Base-by-base conservation (phyloP, 53 echinoderm and acorn worm genomes). In the Paracentrotus lividus region DNA sequence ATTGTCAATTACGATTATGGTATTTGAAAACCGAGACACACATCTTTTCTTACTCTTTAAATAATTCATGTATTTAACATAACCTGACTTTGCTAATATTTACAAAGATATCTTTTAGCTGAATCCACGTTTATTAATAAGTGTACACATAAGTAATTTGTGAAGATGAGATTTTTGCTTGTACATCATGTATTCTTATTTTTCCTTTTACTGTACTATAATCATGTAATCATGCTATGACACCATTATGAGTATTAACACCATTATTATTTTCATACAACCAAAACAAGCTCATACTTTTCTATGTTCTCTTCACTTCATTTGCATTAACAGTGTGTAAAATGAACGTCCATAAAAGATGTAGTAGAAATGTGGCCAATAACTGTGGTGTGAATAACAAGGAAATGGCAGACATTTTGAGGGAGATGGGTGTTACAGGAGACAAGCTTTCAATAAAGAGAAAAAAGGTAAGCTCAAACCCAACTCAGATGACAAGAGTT, bases 271-370 rank as follows among this genome's bases (percentile, higher is more conserved):
- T n/a, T n/a, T n/a, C n/a, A n/a, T n/a, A n/a, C n/a, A n/a, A n/a
- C n/a, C n/a, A n/a, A n/a, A n/a, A n/a, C n/a, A n/a, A n/a, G n/a
- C n/a, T n/a, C n/a, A n/a, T n/a, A n/a, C n/a, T 42, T 42, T 42
- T 47, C n/a, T 10, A 32, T 81, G 27, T 81, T n/a, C n/a, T 45
- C 27, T 81, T 81, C 47, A 8, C 47, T 26, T 45, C 3, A 24
- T 42, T 67, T 81, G 10, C 47, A 44, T 47, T 81, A n/a, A 5
- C 86, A 98, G 98, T 97, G 15, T 98, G 98, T 93, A 97, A 96
- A 94, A 97, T 98, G 98, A 98, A 98, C 84, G 94, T 98, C 61
- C 98, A 98, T 93, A 98, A 97, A 94, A 84, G 98, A 94, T 98
- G 98, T 85, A 90, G 95, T 58, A 95, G 94, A 90, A 98, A 98